These are phyloP conservation scores for Ramphastos sulfuratus DNA, from an alignment of 2,113 vertebrate genomes.

Conservation along the genomic window DNA sequence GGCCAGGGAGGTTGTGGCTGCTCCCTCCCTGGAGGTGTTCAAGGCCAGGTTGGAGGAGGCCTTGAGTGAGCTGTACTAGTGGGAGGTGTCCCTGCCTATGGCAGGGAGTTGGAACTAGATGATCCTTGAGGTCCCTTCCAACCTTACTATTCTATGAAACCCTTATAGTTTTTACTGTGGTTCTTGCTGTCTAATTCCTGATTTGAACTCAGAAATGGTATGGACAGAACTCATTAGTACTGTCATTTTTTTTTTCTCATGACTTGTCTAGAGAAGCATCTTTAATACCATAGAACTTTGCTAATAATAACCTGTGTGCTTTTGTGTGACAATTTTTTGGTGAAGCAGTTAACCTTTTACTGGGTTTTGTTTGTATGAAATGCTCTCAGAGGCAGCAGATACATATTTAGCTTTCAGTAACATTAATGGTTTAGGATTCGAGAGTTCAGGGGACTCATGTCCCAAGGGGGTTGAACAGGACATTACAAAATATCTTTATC, in stretches of 20 bases:
- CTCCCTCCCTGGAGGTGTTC: too few relatives aligned
- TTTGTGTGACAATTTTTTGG: neutral
- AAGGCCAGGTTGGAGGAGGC: too few relatives aligned
- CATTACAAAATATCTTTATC: too few relatives aligned
- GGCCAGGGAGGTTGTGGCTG: too few relatives aligned
- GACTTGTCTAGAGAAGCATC: neutral
- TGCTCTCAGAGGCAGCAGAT: neutral
- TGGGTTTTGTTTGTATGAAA: neutral
- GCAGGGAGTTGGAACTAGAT: too few relatives aligned
- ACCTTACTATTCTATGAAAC: too few relatives aligned
- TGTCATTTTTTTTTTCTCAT: neutral
- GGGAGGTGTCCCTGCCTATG: too few relatives aligned
- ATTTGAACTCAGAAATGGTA: neutral
- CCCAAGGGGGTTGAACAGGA: too few relatives aligned
- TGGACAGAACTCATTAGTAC: neutral
- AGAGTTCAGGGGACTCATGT: too few relatives aligned
- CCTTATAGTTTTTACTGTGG: neutral
- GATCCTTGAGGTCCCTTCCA: too few relatives aligned
- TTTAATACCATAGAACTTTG: neutral
- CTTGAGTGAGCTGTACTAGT: too few relatives aligned
- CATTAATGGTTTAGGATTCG: too few relatives aligned
- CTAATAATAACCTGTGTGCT: neutral
- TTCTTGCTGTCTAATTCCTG: neutral
- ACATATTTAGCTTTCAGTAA: neutral
- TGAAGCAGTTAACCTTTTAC: neutral